phyloP scores from a whole-genome alignment of 2,113 vertebrate genomes.

The Verasper variegatus region DNA sequence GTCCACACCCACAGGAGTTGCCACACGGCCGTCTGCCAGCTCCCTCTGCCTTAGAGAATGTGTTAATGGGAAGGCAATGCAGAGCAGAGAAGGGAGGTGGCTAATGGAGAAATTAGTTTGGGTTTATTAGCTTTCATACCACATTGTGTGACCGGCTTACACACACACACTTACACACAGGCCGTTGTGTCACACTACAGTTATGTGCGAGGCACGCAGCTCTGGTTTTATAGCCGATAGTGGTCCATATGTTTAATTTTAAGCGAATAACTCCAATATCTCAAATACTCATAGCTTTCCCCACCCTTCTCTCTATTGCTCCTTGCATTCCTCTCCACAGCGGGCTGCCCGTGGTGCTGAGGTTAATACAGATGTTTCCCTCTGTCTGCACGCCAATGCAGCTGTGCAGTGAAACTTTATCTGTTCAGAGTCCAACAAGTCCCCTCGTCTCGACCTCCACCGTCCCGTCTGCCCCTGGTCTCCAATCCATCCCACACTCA shows the following conservation, averaged over 20 bases:
- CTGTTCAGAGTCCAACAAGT: conserved; percentile 74
- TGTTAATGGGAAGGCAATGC: conserved; percentile 56
- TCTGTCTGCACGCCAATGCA: conserved; percentile 85
- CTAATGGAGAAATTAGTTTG: conserved; percentile 63
- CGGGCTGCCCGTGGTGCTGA: conserved; percentile 88
- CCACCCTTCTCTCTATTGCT: conserved; percentile 60
- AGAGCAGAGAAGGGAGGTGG: conserved; percentile 40
- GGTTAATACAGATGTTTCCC: conserved; percentile 97
- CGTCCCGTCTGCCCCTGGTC: conserved; percentile 45
- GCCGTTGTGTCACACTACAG: conserved; percentile 53
- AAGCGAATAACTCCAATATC: conserved; percentile 25
- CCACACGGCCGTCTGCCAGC: conserved; percentile 31
- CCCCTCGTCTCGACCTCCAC: conserved; percentile 57
- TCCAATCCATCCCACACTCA: conserved; percentile 38
- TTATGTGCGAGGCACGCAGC: conserved; percentile 38
- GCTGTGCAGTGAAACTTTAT: conserved; percentile 81
- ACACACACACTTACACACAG: conserved; percentile 1
- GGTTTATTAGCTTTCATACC: conserved; percentile 58
- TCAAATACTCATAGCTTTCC: conserved; percentile 47
- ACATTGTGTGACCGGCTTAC: conserved; percentile 48
- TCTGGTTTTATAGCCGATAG: conserved; percentile 29
- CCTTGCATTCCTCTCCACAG: conserved; percentile 90
- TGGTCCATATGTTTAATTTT: conserved; percentile 6
- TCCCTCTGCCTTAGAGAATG: conserved; percentile 11
- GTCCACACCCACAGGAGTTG: conserved; percentile 45